Base-by-base conservation (phyloP, 2,113 vertebrate species). In the Gavia stellata region DNA sequence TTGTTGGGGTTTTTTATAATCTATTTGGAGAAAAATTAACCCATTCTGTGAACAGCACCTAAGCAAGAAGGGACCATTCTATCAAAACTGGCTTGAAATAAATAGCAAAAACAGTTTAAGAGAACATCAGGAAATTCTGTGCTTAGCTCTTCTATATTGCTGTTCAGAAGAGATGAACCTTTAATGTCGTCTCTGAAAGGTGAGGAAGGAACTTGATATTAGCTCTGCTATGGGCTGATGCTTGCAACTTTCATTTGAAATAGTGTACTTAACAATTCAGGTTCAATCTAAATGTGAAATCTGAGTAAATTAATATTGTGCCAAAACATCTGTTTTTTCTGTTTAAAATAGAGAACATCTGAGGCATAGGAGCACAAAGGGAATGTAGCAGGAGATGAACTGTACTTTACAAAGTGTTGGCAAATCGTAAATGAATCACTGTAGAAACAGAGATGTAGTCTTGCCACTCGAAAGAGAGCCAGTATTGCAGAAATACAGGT, bases 101-200 rank as follows among this genome's bases (percentile, higher is more conserved):
- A 81, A 87, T 72, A 81, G 79, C 70, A 94, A 87, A 86, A 96
- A 63, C 14, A n/a, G 29, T 93, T 93, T 44, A 56, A 93, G 79
- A 63, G 38, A 71, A 90, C 75, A 81, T n/a, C 61, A 68, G 62
- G 86, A 92, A 96, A 95, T 89, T 81, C 36, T 82, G 55, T 62
- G 58, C 33, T 91, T 45, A 38, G 33, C 83, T 83, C 31, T 74
- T 91, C 87, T 91, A 18, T 56, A n/a, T 82, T 95, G 65, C 40
- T 59, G 36, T 34, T 68, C 15, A 45, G 49, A 96, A 87, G 71
- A 87, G 72, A 80, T 68, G 44, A 96, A 90, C 42, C 40, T 17
- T 40, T 85, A 45, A 81, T n/a, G 33, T 61, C 9, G 16, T 50
- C 73, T 67, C 79, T 58, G 58, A 91, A 88, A 93, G 78, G 45